Evolutionary conservation across 2,113 vertebrate genomes (phyloP).

Genomic region (Serinus canaria): DNA sequence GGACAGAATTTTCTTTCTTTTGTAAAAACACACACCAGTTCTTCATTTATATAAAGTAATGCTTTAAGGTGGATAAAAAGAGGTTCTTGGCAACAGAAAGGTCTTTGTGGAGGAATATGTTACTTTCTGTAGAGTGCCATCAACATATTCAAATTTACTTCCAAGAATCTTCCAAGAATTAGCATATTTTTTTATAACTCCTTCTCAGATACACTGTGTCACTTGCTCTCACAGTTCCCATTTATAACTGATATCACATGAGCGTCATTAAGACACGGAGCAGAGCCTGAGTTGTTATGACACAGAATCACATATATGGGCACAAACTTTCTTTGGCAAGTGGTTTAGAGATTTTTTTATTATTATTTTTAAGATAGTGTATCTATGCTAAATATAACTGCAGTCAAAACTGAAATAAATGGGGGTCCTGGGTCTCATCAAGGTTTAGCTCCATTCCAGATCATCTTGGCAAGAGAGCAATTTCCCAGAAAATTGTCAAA

Average conservation of each 20-base stretch:
- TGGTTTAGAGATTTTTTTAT: not conserved
- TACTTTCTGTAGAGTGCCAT: constrained; percentile 1
- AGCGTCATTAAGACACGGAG: constrained; percentile 37
- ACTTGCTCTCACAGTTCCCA: constrained; percentile 41
- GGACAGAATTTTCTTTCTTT: not conserved
- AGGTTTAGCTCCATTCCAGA: not conserved
- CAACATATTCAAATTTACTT: constrained; percentile 50
- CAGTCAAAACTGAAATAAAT: not conserved
- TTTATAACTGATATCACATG: constrained; percentile 47
- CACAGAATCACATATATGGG: not conserved
- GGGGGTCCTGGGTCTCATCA: not conserved
- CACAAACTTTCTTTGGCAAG: not conserved
- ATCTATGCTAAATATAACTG: not conserved
- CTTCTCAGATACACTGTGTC: constrained; percentile 49
- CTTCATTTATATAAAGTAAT: not conserved
- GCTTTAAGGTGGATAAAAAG: not conserved
- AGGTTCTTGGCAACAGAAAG: not conserved
- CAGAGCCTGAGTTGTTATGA: not conserved
- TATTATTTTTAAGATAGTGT: not conserved
- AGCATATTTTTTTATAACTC: constrained; percentile 56
- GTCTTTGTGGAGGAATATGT: constrained; percentile 23
- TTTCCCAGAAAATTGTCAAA: not conserved
- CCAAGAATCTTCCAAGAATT: constrained; percentile 48
- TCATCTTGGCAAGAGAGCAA: not conserved
- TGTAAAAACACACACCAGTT: not conserved